Evolutionary conservation across 2,797 vertebrate genomes (phyloP).

Genomic region (Calcarius lapponicus): DNA sequence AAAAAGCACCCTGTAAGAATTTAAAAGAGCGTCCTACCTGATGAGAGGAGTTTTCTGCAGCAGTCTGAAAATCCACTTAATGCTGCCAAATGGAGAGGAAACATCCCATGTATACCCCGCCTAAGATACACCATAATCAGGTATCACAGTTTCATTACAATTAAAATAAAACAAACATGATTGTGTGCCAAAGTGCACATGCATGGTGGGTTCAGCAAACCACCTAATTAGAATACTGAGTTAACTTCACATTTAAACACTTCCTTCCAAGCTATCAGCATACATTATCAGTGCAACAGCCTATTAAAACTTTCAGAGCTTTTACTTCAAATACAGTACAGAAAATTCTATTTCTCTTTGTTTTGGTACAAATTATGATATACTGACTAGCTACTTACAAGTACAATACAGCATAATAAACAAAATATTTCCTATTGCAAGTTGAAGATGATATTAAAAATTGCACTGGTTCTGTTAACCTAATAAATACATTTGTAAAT

Average conservation of each 20-base stretch:
- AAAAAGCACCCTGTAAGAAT: not conserved
- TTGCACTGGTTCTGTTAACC: not conserved
- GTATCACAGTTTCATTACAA: slow-evolving; percentile 67
- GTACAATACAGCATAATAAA: not conserved
- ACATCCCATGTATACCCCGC: slow-evolving; percentile 97
- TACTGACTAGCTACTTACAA: not conserved
- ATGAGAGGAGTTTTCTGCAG: slow-evolving; percentile 96
- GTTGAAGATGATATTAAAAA: not conserved
- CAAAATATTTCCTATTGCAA: not conserved
- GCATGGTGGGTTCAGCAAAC: not conserved
- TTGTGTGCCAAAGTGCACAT: not conserved
- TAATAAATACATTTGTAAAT: slow-evolving; percentile 4
- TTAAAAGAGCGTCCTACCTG: slow-evolving; percentile 78
- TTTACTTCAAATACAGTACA: not conserved
- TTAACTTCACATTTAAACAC: not conserved
- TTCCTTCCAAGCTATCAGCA: not conserved
- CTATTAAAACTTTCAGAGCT: not conserved
- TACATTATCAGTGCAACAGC: not conserved
- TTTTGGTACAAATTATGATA: not conserved
- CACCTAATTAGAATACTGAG: not conserved
- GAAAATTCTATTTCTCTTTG: not conserved
- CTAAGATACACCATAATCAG: slow-evolving; percentile 79
- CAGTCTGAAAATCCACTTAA: slow-evolving; percentile 98
- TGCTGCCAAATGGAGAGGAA: slow-evolving; percentile 96
- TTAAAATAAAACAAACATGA: slow-evolving; percentile 57